Evolutionary conservation across 2,113 vertebrate genomes (phyloP), one percentile per base, ranked within the genome.

Genomic region (Melanocharis versteri): DNA sequence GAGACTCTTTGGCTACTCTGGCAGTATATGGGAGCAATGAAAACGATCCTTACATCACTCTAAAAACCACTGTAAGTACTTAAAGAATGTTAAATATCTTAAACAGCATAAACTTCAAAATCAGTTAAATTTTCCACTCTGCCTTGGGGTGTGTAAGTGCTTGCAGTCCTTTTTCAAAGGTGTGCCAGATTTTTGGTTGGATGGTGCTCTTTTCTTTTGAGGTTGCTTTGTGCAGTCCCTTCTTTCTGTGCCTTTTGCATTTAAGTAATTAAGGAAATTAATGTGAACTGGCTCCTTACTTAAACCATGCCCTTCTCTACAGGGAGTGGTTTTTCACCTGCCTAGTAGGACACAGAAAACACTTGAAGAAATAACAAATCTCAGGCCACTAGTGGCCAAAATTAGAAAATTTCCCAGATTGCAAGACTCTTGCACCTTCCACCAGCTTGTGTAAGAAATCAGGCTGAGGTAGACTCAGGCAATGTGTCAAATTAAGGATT

Each of bases 1-100:
- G 98, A 19, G 99, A 99, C 84, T 98, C 98, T 87, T 97, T 99
- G 80, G 98, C 99, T 72, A 98, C 99, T 7, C 98, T 99, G 69
- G 97, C 99, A 1, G 99, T 99, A 13, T 99, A 98, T 86, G 98
- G 98, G 83, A 98, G 87, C 65, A 99, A 99, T 39, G 98, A 99
- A 12, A 98, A 99, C 13, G 99, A 99, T 96, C 99, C 99, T 45
- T 99, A 99, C 20, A 97, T 99, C 96, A 99, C 99, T 68, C 94
- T 99, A 14, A 99, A 99, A 98, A 98, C 98, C 44, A 99, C 99
- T 61, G 99, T 99, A 94, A 98, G 98, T 97, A 44, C 40, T 91
- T 31, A 33, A 58, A 72, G 78, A 62, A 57, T 30, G 12, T 61
- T 66, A 22, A 56, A 6, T 48, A 28, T 57, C 57, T 92, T 80